phyloP scores from a whole-genome alignment of 2,797 vertebrate species.

The Hypotaenidia okinawae region DNA sequence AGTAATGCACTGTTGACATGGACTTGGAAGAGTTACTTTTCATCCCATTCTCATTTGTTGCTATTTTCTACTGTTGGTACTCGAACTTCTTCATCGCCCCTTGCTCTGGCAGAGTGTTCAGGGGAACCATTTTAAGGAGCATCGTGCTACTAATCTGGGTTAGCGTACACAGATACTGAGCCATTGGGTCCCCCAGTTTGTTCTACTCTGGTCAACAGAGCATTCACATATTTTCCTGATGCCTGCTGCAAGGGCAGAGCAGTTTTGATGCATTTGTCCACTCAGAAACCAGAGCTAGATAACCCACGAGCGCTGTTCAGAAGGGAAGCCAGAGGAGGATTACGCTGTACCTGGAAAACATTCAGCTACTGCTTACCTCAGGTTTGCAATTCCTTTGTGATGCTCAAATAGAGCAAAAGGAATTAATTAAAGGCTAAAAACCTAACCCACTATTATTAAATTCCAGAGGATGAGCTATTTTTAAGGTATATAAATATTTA shows the following conservation, averaged over 20 bases:
- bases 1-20: neutral
- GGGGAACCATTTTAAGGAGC: neutral
- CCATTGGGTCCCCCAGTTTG: neutral
- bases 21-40: neutral
- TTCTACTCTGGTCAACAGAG: neutral
- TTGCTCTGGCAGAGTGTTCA: neutral
- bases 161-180: neutral
- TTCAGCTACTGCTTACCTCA: neutral
- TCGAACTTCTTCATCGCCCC: neutral
- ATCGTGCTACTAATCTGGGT: neutral
- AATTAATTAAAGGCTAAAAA: slow-evolving; percentile 50
- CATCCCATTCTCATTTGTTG: neutral
- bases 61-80: neutral
- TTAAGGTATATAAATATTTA: slow-evolving; percentile 51
- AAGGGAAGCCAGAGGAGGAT: neutral
- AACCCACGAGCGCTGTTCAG: neutral
- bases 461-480: slow-evolving; percentile 52
- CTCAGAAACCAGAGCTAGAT: neutral
- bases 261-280: neutral
- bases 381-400: neutral
- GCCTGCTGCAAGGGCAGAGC: neutral
- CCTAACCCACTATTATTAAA: slow-evolving; percentile 39
- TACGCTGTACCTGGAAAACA: neutral
- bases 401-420: slow-evolving; percentile 27
- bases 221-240: neutral